Evolutionary conservation across 2,888 invertebrate species (phyloP).

Genomic region (Dryobotodes eremita): DNA sequence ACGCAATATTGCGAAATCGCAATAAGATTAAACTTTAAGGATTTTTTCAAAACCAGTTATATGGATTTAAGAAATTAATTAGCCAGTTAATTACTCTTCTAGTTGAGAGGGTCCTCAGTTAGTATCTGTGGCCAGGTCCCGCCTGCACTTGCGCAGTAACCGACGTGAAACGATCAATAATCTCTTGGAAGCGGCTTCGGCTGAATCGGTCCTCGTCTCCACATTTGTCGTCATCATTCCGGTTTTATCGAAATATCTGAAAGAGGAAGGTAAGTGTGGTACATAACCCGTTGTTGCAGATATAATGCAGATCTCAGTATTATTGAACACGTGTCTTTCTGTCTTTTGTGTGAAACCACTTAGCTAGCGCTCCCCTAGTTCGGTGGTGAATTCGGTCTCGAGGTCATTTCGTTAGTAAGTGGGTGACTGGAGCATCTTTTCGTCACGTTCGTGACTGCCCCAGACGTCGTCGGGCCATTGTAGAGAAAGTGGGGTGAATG

Average conservation of each 20-base stretch:
- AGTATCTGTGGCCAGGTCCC: constrained; percentile 6
- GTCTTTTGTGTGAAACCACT: constrained; percentile 1
- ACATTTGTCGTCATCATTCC: constrained; percentile 34
- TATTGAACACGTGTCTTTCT: constrained; percentile 1
- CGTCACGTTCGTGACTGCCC: neutral
- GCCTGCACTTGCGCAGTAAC: constrained; percentile 55
- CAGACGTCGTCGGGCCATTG: neutral
- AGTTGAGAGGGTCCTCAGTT: neutral
- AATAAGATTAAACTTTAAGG: neutral
- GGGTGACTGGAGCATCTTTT: constrained; percentile 30
- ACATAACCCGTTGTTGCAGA: neutral
- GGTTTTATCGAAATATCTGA: constrained; percentile 26
- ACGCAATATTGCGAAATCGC: neutral
- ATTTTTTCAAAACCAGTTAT: neutral
- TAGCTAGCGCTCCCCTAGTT: neutral
- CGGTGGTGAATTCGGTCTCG: constrained; percentile 11
- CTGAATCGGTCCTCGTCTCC: constrained; percentile 3
- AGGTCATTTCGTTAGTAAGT: constrained; percentile 26
- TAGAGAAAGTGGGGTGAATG: neutral
- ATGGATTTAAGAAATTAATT: neutral
- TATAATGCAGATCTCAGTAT: neutral
- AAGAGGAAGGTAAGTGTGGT: constrained; percentile 47
- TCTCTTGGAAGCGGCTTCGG: neutral
- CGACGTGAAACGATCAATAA: constrained; percentile 45
- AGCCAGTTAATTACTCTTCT: neutral